Evolutionary conservation across 2,888 invertebrate species (phyloP).

Genomic region (Gymnocheta viridis): DNA sequence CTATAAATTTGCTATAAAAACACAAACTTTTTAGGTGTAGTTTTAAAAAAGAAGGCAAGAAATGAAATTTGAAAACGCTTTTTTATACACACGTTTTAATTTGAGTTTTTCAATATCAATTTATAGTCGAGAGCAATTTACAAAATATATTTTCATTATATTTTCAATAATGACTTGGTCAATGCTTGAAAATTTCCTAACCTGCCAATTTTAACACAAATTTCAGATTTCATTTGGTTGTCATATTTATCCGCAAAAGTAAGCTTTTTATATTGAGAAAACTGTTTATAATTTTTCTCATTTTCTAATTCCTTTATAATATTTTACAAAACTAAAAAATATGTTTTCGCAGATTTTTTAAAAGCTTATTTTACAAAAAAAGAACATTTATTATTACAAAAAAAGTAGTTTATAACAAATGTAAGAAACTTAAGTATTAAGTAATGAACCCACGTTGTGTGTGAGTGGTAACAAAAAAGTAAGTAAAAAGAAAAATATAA

Average conservation of each 20-base stretch:
- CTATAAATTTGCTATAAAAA: constrained; percentile 21
- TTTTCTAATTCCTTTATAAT: constrained; percentile 13
- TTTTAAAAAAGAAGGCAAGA: constrained; percentile 21
- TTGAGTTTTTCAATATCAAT: not conserved
- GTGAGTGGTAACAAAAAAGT: constrained; percentile 57
- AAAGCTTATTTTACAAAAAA: constrained; percentile 56
- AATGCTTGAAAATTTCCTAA: not conserved
- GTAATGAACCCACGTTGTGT: constrained; percentile 62
- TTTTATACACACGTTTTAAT: not conserved
- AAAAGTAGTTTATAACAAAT: constrained; percentile 51
- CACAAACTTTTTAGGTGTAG: constrained; percentile 34
- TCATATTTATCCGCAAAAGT: constrained; percentile 12
- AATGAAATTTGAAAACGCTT: constrained; percentile 60
- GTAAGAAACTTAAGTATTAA: constrained; percentile 64
- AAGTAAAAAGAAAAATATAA: constrained; percentile 62
- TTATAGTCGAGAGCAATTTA: not conserved
- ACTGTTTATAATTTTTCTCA: not conserved
- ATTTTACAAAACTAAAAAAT: not conserved
- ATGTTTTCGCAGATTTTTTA: constrained; percentile 19
- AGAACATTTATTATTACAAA: too few relatives aligned
- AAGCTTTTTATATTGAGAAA: constrained; percentile 53
- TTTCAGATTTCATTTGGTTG: constrained; percentile 50
- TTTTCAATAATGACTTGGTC: too few relatives aligned
- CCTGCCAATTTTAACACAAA: not conserved
- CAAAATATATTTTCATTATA: not conserved